A percentile compares a stretch with the other conserved stretches of the same genome.
These are phyloP conservation scores for Gortyna flavago DNA, from an alignment of 2,888 invertebrate genomes.

Conservation along the genomic window DNA sequence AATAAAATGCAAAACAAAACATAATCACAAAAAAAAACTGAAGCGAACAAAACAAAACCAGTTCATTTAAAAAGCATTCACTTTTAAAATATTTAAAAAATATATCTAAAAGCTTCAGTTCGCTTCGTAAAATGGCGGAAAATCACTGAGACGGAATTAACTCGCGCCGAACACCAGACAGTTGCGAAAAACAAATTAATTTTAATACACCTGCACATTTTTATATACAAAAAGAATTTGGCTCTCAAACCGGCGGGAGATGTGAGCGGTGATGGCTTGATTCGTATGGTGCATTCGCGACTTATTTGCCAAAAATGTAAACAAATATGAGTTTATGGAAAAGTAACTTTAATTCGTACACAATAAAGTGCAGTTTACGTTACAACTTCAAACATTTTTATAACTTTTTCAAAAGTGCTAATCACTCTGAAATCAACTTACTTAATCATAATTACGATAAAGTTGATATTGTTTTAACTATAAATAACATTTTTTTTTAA, in stretches of 20 bases:
- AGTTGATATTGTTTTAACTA: no score
- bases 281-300: no score
- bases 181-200: slow-evolving; percentile 81
- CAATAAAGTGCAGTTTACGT: no score
- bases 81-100: slow-evolving; percentile 20
- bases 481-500: no score
- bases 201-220: slow-evolving; percentile 78
- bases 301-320: no score
- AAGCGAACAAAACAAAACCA: slow-evolving; percentile 4
- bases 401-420: no score
- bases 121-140: slow-evolving; percentile 51
- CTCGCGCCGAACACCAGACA: slow-evolving; percentile 70
- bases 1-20: neutral
- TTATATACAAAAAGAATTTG: slow-evolving; percentile 62
- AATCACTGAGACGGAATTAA: slow-evolving; percentile 77
- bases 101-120: slow-evolving; percentile 46
- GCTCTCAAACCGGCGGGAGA: slow-evolving; percentile 53
- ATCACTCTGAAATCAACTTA: no score
- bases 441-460: no score
- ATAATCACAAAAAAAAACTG: neutral
- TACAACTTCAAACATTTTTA: no score
- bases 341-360: no score
- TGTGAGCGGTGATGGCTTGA: no score
- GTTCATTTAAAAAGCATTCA: slow-evolving; percentile 35
- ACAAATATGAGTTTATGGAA: no score